These are phyloP conservation scores for Nothobranchius furzeri DNA, from an alignment of 2,113 vertebrate species.

Conservation along the genomic window DNA sequence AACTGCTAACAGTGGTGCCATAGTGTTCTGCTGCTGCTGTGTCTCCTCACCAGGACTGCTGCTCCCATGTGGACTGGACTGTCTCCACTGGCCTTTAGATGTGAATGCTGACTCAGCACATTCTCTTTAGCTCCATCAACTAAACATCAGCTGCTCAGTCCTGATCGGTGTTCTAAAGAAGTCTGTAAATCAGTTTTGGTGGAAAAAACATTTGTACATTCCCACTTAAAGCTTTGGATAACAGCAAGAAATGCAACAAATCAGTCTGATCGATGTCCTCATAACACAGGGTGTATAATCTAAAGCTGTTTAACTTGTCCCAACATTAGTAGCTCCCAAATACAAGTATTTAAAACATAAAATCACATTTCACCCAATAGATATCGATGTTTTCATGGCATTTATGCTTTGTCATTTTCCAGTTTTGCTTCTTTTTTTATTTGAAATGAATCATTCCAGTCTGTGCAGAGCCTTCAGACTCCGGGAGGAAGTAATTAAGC, in stretches of 20 bases:
- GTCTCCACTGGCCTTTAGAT: conserved; percentile 24
- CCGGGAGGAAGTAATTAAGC: background rate
- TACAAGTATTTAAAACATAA: conserved; percentile 11
- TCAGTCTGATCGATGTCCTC: conserved; percentile 7
- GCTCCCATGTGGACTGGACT: conserved; percentile 9
- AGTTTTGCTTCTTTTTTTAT: conserved; percentile 26
- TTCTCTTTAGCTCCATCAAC: conserved; percentile 38
- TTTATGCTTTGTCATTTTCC: conserved; percentile 18
- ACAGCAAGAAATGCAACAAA: conserved; percentile 9
- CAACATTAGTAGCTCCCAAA: conserved; percentile 4
- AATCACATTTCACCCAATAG: background rate
- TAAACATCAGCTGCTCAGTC: conserved; percentile 20
- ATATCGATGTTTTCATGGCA: background rate
- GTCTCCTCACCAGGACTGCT: conserved; percentile 26
- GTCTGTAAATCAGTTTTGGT: conserved; percentile 16
- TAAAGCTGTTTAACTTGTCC: conserved; percentile 30
- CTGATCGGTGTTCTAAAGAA: conserved; percentile 20
- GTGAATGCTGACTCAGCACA: conserved; percentile 11
- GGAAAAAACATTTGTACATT: conserved; percentile 44
- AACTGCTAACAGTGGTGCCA: conserved; percentile 46
- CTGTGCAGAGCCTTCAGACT: conserved; percentile 14
- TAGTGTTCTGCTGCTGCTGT: conserved; percentile 22
- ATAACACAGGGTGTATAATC: conserved; percentile 31
- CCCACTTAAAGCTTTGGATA: conserved; percentile 32
- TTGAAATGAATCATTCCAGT: conserved; percentile 42